Conservation (phyloP, 2,113 vertebrate species). For the Lamprotornis superbus region DNA sequence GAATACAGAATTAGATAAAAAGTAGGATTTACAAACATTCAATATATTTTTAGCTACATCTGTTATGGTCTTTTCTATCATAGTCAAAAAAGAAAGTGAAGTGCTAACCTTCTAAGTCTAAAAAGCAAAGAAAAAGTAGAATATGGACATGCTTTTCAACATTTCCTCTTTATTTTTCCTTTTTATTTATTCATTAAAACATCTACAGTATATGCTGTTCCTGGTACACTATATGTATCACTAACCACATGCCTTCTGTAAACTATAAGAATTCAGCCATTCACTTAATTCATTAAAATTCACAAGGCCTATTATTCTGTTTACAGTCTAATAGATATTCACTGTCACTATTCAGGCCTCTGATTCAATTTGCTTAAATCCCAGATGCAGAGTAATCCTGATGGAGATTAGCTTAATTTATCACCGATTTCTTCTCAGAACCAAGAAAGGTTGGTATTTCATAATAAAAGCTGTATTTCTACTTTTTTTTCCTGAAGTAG, state of each 20-base stretch:
- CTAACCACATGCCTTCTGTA: slow-evolving; percentile 40
- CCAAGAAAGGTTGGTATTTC: slow-evolving; percentile 54
- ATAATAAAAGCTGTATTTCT: slow-evolving; percentile 55
- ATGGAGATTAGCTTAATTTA: slow-evolving; percentile 84
- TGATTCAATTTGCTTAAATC: slow-evolving; percentile 85
- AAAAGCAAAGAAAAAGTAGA: neutral
- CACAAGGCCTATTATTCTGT: slow-evolving; percentile 76
- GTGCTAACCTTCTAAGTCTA: neutral
- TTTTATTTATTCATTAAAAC: slow-evolving; percentile 26
- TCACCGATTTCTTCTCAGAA: slow-evolving; percentile 76
- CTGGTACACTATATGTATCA: slow-evolving; percentile 27
- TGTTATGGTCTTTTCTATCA: neutral
- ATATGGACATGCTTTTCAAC: neutral
- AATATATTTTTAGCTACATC: neutral
- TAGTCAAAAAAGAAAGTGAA: neutral
- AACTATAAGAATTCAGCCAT: slow-evolving; percentile 52
- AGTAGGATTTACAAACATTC: neutral
- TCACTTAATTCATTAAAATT: slow-evolving; percentile 79
- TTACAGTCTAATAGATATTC: slow-evolving; percentile 84
- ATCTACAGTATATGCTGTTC: slow-evolving; percentile 21
- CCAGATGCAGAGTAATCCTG: slow-evolving; percentile 77
- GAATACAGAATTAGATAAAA: neutral
- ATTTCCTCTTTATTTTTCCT: neutral
- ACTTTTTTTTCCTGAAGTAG: neutral
- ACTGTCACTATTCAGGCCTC: slow-evolving; percentile 78